phyloP scores from a whole-genome alignment of 2,113 vertebrate species.

The Eurystomus gularis region DNA sequence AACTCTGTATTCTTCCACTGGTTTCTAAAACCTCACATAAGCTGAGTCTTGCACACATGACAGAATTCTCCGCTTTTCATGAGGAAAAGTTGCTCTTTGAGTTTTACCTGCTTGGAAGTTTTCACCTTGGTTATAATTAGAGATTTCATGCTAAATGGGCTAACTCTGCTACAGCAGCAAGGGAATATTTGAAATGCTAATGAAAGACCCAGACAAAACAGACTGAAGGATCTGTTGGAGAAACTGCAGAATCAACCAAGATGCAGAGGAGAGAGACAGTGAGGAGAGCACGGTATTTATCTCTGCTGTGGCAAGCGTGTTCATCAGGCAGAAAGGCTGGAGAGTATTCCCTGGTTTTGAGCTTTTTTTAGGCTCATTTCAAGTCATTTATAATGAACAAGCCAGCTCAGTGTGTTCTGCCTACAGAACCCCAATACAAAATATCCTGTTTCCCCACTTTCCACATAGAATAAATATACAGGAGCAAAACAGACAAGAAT shows the following conservation, averaged over 20 bases:
- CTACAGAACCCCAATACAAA: background rate
- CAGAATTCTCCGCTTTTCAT: background rate
- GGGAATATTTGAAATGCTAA: slow-evolving; percentile 19
- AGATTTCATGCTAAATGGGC: background rate
- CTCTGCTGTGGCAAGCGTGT: background rate
- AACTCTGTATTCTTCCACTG: background rate
- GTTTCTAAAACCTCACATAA: background rate
- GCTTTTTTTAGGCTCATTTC: background rate
- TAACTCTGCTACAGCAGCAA: background rate
- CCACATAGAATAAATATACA: background rate
- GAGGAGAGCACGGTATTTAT: background rate
- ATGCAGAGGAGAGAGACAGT: background rate
- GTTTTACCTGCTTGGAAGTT: background rate
- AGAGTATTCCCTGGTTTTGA: background rate
- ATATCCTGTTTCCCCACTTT: background rate
- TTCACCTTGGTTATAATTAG: background rate
- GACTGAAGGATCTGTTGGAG: background rate
- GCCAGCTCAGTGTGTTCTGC: background rate
- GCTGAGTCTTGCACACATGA: background rate
- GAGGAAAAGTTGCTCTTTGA: background rate
- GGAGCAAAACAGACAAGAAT: background rate
- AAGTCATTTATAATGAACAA: background rate
- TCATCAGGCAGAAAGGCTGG: background rate
- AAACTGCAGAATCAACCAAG: background rate
- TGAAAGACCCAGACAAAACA: slow-evolving; percentile 21